Evolutionary conservation across 2,888 invertebrate genomes (phyloP), one percentile per base, ranked within the genome.

Genomic region (Brenthis daphne): DNA sequence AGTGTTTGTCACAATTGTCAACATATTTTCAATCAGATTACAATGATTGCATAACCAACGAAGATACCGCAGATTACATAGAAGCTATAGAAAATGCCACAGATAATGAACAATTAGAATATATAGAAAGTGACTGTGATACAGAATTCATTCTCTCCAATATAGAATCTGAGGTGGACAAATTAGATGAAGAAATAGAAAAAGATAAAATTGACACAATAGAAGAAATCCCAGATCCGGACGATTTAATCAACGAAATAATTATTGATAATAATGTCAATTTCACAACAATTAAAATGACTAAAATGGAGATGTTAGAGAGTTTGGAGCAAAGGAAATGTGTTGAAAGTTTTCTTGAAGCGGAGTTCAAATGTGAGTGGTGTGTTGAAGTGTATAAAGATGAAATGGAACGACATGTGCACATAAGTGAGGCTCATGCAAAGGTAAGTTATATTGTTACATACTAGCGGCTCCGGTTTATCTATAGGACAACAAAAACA

Each of bases 341-440:
- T 8, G 3, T 57, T 1, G 50, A 66, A 6, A 37, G 2, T 37
- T 70, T 64, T n/a, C 4, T 69, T 1, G 57, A 53, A 14, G 57
- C 63, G 12, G 6, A 51, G 3, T 48, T n/a, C 43, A 67, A 67
- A 60, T 70, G 69, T 64, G 69, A 70, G 24, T 57, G 57, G 13
- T 70, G 69, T 50, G 6, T 70, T 0, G 53, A 33, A 57, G 57
- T 53, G 37, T 70, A 66, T 55, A 58, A 58, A 13, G 55, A 66
- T 50, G 48, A 50, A 48, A 43, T 70, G 51, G 66, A 70, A 13
- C 63, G 55, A 55, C n/a, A 51, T 51, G n/a, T 51, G 14, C 69
- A 70, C 29, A 70, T 64, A 16, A 43, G 55, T 14, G 57, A 70
- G 43, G 50, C 58, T 3, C 69, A 70, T 50, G 11, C 16, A 47